Evolutionary conservation across 2,888 invertebrate genomes (phyloP), one percentile per base, ranked within the genome.

Genomic region (Cecidostiba fungosa): DNA sequence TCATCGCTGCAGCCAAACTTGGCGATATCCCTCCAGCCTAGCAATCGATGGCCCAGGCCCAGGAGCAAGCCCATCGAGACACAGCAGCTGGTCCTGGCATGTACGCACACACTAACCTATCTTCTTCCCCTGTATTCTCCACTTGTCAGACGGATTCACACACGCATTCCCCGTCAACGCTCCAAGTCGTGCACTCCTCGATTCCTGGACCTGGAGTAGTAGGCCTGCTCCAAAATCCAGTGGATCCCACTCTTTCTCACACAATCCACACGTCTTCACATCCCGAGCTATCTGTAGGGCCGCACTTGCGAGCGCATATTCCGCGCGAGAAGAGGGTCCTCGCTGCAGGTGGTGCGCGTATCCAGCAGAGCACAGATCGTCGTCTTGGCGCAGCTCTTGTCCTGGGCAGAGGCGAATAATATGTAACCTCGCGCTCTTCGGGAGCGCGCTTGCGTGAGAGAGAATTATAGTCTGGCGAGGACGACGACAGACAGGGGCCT

Each of bases 1-100:
- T 85, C 85, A 85, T 85, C 23, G 54, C 76, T 86, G 32, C 29
- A 39, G 50, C n/a, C 26, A 43, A 81, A 80, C 39, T 77, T 77
- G 4, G 16, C 29, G 5, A 74, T 69, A 74, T 23, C 26, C 23
- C 74, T 69, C 69, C 73, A 78, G n/a, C 26, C 59, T 29, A 69
- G 39, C 66, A 59, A 59, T 43, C 39, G 32, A 12, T 76, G 39
- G 6, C 23, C 47, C 72, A 66, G 36, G 39, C 14, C n/a, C 10
- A 47, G 39, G 76, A 77, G 43, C 54, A 66, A 69, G 39, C 16
- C 47, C 72, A 84, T 84, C 8, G 59, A 82, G 23, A 10, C 16
- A 50, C 16, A 59, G n/a, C 78, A 72, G 76, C 76, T 82, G 76
- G 62, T 39, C 8, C n/a, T 62, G 39, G 16, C 47, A 79, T 39